Percentiles rank a stretch among this genome's conserved stretches.
Evolutionary conservation across 2,888 invertebrate species (phyloP).

Genomic region (Aspidiotus rigidus): DNA sequence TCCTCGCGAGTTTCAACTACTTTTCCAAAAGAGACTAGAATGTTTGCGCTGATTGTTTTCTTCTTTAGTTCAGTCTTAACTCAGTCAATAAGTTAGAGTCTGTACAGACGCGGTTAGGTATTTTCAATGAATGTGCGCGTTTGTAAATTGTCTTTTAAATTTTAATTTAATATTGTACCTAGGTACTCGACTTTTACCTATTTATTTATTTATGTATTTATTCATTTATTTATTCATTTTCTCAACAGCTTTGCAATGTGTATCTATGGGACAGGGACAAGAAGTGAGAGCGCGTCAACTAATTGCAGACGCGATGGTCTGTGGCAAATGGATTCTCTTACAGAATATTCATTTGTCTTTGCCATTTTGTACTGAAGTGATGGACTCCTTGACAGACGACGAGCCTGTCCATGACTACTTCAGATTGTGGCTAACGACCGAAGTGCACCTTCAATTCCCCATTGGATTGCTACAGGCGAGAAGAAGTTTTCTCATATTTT

Average conservation of each 20-base stretch:
- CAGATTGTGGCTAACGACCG: constrained; percentile 88
- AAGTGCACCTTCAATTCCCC: constrained; percentile 86
- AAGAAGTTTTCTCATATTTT: background rate
- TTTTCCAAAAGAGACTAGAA: too few species aligned
- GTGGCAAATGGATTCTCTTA: constrained; percentile 85
- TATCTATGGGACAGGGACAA: constrained; percentile 98
- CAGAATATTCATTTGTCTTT: constrained; percentile 95
- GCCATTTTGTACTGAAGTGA: constrained; percentile 84
- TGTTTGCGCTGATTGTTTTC: too few species aligned
- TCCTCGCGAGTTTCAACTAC: too few species aligned
- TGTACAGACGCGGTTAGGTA: too few species aligned
- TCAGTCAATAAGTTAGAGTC: too few species aligned
- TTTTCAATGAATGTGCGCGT: too few species aligned
- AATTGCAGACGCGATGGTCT: constrained; percentile 58
- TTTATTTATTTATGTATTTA: too few species aligned
- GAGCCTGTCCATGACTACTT: constrained; percentile 74
- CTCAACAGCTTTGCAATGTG: constrained; percentile 60
- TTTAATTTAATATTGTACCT: too few species aligned
- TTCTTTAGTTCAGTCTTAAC: too few species aligned
- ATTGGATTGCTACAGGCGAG: constrained; percentile 59
- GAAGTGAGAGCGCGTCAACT: constrained; percentile 75
- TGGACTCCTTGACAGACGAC: constrained; percentile 78
- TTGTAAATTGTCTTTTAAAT: too few species aligned
- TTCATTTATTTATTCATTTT: background rate
- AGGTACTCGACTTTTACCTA: too few species aligned